Evolutionary conservation across 2,888 invertebrate species (phyloP), one percentile per base, ranked within the genome.

Genomic region (Blera fallax): DNA sequence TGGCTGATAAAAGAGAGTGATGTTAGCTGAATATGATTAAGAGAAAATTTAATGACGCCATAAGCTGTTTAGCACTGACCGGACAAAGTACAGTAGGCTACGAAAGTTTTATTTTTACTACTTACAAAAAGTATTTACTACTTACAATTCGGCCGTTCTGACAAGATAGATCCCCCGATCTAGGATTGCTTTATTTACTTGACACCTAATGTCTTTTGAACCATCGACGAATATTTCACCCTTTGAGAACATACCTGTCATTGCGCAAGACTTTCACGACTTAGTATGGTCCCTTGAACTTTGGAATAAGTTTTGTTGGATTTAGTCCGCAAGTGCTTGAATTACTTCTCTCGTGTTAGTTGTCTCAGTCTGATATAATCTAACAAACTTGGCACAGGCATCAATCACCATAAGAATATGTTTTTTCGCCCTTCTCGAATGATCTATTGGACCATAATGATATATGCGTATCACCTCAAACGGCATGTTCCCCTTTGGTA

Each of bases 371-470:
- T 2, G 24, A 24, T 24, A 24, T 4, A 24, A 4, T 4, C 24
- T 24, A 24, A 24, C 24, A 24, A 24, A 24, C 24, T 24, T 24
- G 4, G 24, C 4, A 24, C 24, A 24, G 0, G 74, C 65, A 34
- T 87, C 81, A 7, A 87, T 60, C 14, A 87, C 21, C 0, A 84
- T 81, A 6, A 84, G 50, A 10, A 87, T 54, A 32, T 82, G 58
- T 60, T 69, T 87, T 11, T 34, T 34, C 11, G 11, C 8, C 3
- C 1, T 2, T 1, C 62, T 56, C 0, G 45, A 5, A 21, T 21
- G 34, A 43, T 70, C 72, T n/a, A 88, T 62, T 1, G 87, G 88
- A 0, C 88, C 87, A n/a, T 73, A 87, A 16, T 87, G 87, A 7
- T 87, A 81, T 3, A 88, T 24, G 8, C 87, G 87, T 2, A 88